phyloP scores from a whole-genome alignment of 2,113 vertebrate species.

The Chaenogobius annularis region DNA sequence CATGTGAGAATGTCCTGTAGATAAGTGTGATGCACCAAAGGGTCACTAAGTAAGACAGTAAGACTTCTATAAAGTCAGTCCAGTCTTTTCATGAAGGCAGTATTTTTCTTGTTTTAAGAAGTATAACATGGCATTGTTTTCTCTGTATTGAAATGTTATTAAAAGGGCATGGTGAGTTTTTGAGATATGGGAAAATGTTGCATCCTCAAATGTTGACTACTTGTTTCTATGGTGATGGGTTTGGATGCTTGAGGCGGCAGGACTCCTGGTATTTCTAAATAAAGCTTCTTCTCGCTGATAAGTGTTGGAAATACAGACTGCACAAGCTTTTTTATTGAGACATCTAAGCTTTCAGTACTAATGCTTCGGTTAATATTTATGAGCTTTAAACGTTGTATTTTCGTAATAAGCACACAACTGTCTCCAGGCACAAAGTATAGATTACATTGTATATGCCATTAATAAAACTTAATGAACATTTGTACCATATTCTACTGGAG shows the following conservation, averaged over 20 bases:
- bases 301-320: constrained; percentile 60
- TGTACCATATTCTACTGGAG: neutral
- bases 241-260: constrained; percentile 73
- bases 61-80: constrained; percentile 7
- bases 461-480: neutral
- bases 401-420: neutral
- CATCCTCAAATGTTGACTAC: constrained; percentile 79
- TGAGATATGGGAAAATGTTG: constrained; percentile 71
- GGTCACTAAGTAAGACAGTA: neutral
- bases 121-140: constrained; percentile 46
- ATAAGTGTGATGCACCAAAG: constrained; percentile 57
- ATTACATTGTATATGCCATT: neutral
- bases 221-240: constrained; percentile 79
- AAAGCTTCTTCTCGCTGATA: constrained; percentile 77
- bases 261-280: constrained; percentile 81
- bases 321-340: constrained; percentile 59
- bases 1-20: constrained; percentile 66
- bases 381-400: neutral
- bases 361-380: neutral
- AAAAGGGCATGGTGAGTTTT: constrained; percentile 63
- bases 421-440: neutral
- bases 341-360: neutral
- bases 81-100: constrained; percentile 11
- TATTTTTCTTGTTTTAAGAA: constrained; percentile 9
- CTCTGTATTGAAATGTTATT: constrained; percentile 59